These are phyloP conservation scores for Xenopus petersii DNA, from an alignment of 2,797 vertebrate species.

Conservation along the genomic window DNA sequence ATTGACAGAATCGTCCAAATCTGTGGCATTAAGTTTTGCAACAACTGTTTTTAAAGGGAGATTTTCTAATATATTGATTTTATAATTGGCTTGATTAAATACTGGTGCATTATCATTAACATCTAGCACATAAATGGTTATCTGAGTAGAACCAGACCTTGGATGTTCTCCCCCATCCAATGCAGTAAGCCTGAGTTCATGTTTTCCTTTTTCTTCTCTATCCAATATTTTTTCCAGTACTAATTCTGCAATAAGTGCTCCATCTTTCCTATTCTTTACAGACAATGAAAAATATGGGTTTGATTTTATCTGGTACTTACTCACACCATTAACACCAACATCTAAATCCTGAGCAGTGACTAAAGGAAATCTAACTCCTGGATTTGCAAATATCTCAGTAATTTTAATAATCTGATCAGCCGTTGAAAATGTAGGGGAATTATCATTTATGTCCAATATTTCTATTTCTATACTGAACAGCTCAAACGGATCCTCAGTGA, in stretches of 20 bases:
- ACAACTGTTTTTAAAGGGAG: constrained; percentile 77
- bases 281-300: constrained; percentile 82
- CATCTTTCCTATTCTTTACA: constrained; percentile 83
- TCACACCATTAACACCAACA: constrained; percentile 86
- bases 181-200: constrained; percentile 83
- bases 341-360: constrained; percentile 90
- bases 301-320: constrained; percentile 77
- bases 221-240: constrained; percentile 84
- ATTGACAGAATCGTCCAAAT: constrained; percentile 81
- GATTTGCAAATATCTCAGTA: constrained; percentile 83
- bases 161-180: constrained; percentile 84
- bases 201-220: constrained; percentile 78
- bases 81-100: constrained; percentile 76
- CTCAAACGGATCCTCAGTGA: constrained; percentile 80
- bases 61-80: constrained; percentile 80
- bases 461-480: constrained; percentile 81
- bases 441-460: constrained; percentile 90
- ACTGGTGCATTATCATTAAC: constrained; percentile 88
- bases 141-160: constrained; percentile 78
- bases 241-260: constrained; percentile 86
- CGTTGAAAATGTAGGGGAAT: constrained; percentile 84
- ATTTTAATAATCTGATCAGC: constrained; percentile 78
- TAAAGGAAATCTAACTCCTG: constrained; percentile 81
- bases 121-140: constrained; percentile 82
- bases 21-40: constrained; percentile 82